These are phyloP conservation scores for Sisor rabdophorus DNA, from an alignment of 2,113 vertebrate species.

Conservation along the genomic window DNA sequence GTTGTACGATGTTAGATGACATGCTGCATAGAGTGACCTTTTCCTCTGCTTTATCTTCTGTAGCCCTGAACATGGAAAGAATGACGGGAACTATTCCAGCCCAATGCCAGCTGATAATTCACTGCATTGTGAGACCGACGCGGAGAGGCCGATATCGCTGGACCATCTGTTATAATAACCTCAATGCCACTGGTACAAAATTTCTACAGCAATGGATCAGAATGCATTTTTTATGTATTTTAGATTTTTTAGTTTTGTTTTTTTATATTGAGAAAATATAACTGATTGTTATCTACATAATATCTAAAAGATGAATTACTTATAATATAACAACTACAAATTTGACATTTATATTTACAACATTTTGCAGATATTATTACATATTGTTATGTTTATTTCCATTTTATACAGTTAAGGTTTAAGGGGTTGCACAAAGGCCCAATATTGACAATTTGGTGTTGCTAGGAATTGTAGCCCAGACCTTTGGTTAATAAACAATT, in stretches of 20 bases:
- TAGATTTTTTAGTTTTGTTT: neutral
- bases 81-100: conserved; percentile 70
- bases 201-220: conserved; percentile 15
- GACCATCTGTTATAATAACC: conserved; percentile 75
- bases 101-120: conserved; percentile 68
- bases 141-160: conserved; percentile 71
- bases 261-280: no score
- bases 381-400: no score
- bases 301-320: no score
- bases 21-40: neutral
- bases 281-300: no score
- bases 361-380: no score
- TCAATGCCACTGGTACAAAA: conserved; percentile 65
- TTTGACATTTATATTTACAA: no score
- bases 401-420: no score
- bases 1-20: neutral
- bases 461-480: no score
- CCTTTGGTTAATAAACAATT: no score
- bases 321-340: no score
- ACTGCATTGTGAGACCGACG: conserved; percentile 62
- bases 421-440: no score
- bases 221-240: neutral
- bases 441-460: no score
- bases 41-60: neutral
- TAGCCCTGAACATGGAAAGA: conserved; percentile 77